Evolutionary conservation across 2,797 vertebrate genomes (phyloP).

Genomic region (Phyllotis vaccarum): DNA sequence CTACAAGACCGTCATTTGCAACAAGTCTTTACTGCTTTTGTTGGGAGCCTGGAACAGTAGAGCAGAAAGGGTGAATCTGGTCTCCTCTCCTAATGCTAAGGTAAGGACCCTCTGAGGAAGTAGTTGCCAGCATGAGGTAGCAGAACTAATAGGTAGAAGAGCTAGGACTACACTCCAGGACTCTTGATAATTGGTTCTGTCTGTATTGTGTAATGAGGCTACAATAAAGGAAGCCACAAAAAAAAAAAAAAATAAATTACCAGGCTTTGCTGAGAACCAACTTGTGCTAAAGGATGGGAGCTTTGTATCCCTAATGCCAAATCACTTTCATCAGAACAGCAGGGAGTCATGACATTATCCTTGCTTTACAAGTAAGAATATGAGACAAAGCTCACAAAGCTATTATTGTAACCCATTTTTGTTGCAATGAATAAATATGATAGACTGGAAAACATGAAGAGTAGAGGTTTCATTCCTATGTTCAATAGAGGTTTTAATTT

Average conservation of each 20-base stretch:
- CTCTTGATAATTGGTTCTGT: not conserved
- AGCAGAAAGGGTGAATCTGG: not conserved
- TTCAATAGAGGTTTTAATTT: not conserved
- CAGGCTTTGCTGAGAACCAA: not conserved
- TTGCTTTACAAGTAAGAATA: not conserved
- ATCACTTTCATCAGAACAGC: not conserved
- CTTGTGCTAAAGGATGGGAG: no score
- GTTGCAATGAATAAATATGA: not conserved
- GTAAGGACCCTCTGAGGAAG: not conserved
- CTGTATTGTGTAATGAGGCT: not conserved
- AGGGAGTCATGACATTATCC: not conserved
- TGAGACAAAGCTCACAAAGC: not conserved
- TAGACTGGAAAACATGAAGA: not conserved
- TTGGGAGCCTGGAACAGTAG: not conserved
- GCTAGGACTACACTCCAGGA: not conserved
- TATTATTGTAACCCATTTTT: not conserved
- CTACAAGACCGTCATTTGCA: not conserved
- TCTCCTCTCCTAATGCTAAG: not conserved
- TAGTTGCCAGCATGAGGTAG: not conserved
- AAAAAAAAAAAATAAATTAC: not conserved
- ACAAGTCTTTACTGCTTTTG: not conserved
- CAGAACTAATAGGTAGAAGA: not conserved
- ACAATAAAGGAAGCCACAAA: not conserved
- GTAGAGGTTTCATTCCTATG: not conserved
- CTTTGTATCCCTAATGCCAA: accelerated